Evolutionary conservation across 2,113 vertebrate species (phyloP).

Genomic region (Equus przewalskii): DNA sequence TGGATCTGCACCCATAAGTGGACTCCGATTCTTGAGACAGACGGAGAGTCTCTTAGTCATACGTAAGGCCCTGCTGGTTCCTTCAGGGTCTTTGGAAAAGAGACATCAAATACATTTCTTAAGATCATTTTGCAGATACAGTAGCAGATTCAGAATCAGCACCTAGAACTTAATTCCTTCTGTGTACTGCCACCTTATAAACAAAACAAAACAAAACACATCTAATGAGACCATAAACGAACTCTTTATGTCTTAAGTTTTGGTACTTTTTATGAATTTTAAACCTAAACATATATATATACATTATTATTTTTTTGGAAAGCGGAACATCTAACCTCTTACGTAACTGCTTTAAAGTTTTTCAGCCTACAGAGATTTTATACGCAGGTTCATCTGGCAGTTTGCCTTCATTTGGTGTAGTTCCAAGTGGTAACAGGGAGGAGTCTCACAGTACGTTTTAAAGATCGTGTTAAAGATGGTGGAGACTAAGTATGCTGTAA

Average conservation of each 20-base stretch:
- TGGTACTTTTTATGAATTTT: not conserved
- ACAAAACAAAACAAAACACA: not conserved
- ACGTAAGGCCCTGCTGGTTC: not conserved
- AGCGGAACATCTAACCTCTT: not conserved
- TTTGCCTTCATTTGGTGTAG: not conserved
- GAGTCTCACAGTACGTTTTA: not conserved
- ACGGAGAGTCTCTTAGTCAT: not conserved
- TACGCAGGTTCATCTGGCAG: conserved; percentile 16
- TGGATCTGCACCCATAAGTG: not conserved
- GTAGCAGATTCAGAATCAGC: not conserved
- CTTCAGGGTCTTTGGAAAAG: not conserved
- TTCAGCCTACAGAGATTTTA: not conserved
- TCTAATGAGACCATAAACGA: not conserved
- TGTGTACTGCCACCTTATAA: not conserved
- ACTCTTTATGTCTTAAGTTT: not conserved
- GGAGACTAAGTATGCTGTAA: not conserved
- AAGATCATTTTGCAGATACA: not conserved
- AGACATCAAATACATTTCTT: not conserved
- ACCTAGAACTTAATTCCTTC: not conserved
- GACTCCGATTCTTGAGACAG: not conserved
- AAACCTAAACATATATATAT: not conserved
- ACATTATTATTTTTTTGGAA: not conserved
- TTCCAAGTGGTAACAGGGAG: not conserved
- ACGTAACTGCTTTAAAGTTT: not conserved
- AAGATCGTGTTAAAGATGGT: not conserved